Base-by-base conservation (phyloP, 1,140 invertebrate genomes). In the Calliopsis andreniformis region DNA sequence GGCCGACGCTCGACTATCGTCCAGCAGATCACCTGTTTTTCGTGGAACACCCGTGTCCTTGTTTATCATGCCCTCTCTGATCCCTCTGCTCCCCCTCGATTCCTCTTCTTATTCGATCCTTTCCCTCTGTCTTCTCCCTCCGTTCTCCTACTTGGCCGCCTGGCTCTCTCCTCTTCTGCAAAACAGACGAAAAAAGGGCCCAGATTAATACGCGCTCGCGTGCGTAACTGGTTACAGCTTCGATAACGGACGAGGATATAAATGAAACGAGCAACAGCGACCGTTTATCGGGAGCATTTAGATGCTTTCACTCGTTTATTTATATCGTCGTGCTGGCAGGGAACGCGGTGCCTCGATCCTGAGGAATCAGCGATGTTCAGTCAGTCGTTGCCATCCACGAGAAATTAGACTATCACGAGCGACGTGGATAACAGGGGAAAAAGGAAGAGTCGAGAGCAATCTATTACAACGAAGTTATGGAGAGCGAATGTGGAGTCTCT, bases 51-150 rank as follows among this genome's bases (percentile, higher is more conserved):
- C 39, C 42, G 76, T 79, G 69, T 83, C 85, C 76, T 79, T 85
- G 71, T 72, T 86, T 84, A 80, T 79, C 86, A 89, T 88, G 49
- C 87, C 86, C 79, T 43, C 71, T 35, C 8, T 28, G 49, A 20
- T 39, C 35, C 23, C 62, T 23, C 42, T 76, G 32, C 45, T 25
- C 35, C 25, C 42, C 20, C 14, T 1, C 42, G 49, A 12, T 61
- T 16, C 18, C 56, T 30, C 35, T 25, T 69, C 58, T 55, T 51
- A 39, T 53, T 76, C 32, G 10, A 30, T 68, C 35, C 58, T 76
- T 59, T 4, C 53, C 55, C 35, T 28, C 47, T 75, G 67, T 16
- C 32, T 25, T n/a, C 47, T 64, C 39, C 28, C 14, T 6, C 39
- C 61, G 59, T 55, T 7, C 28, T 47, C 23, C 55, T 71, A 68